Conservation (phyloP, 1,140 invertebrate species). For the Conus betulinus region DNA sequence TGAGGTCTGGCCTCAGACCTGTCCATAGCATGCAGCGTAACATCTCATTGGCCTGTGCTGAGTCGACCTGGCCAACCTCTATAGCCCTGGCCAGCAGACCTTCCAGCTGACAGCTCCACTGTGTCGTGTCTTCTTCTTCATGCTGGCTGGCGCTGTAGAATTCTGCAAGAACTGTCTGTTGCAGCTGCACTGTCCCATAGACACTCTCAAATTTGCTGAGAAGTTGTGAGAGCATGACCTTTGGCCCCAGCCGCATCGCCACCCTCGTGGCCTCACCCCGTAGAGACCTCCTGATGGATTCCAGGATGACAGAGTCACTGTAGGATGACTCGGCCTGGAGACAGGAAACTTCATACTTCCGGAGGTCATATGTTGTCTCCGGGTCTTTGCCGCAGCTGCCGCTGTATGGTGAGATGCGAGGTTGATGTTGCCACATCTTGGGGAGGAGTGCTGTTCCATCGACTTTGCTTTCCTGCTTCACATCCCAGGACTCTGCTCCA, state of each 20-base stretch:
- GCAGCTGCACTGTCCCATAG: conserved; percentile 37
- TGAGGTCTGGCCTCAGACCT: conserved; percentile 39
- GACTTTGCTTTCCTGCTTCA: too few species aligned
- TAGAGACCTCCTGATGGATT: conserved; percentile 33
- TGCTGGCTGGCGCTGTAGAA: conserved; percentile 46
- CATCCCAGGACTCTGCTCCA: too few species aligned
- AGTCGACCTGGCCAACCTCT: not conserved
- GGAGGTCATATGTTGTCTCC: conserved; percentile 37
- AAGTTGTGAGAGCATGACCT: conserved; percentile 17
- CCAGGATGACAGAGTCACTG: conserved; percentile 17
- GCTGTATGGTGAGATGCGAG: conserved; percentile 33
- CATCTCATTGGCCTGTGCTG: conserved; percentile 14
- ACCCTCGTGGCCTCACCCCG: conserved; percentile 37
- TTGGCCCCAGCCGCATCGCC: conserved; percentile 34
- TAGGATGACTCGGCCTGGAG: conserved; percentile 21
- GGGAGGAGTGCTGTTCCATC: too few species aligned
- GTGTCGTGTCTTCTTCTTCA: conserved; percentile 31
- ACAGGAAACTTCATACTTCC: conserved; percentile 42
- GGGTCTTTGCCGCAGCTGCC: conserved; percentile 24
- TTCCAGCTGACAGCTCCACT: conserved; percentile 43
- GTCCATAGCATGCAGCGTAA: conserved; percentile 38
- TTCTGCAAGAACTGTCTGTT: conserved; percentile 39
- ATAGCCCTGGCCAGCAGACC: conserved; percentile 43
- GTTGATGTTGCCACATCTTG: not conserved
- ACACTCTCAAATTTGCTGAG: conserved; percentile 39